Evolutionary conservation across 2,888 invertebrate species (phyloP), one percentile per base, ranked within the genome.

Genomic region (Geophilus truncorum): DNA sequence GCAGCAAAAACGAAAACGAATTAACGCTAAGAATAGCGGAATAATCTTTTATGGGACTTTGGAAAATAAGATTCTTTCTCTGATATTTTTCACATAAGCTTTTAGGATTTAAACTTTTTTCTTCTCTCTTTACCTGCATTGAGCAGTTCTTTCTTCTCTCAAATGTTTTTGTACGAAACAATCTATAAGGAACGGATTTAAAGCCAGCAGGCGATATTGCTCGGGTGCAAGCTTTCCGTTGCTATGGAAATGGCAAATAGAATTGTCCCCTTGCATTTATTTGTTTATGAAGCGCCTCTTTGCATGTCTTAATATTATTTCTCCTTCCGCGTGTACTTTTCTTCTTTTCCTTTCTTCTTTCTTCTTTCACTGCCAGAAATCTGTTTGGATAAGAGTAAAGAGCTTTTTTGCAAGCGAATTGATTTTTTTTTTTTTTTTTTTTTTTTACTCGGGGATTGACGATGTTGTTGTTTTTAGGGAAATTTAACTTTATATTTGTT

Each of bases 151-250:
- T 30, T 78, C 21, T 75, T 34, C 32, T 57, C 45, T 75, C 81
- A n/a, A 82, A 12, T 23, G 21, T 45, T 18, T 79, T 15, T 28
- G 21, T 51, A 81, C 79, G 28, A 77, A 81, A 77, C 76, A 77
- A 70, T 62, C 51, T 77, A 5, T 78, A 62, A 62, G 62, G 62
- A 62, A 62, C 25, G 62, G 62, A 62, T 62, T 62, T 62, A 62
- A 62, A 15, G 25, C 62, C 62, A 62, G 25, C 62, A 62, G 62
- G 25, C 21, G 62, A 62, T 62, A 7, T 62, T 62, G 62, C 62
- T 23, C 23, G 62, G 62, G 21, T 62, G 23, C 62, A 62, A 62
- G 62, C 62, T 62, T 62, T 62, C 25, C 23, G 62, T 62, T 62
- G 21, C 23, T 23, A 62, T 62, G 25, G 62, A 25, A 62, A 62